Evolutionary conservation across 2,888 invertebrate genomes (phyloP).

Genomic region (Drosophila anomelani): DNA sequence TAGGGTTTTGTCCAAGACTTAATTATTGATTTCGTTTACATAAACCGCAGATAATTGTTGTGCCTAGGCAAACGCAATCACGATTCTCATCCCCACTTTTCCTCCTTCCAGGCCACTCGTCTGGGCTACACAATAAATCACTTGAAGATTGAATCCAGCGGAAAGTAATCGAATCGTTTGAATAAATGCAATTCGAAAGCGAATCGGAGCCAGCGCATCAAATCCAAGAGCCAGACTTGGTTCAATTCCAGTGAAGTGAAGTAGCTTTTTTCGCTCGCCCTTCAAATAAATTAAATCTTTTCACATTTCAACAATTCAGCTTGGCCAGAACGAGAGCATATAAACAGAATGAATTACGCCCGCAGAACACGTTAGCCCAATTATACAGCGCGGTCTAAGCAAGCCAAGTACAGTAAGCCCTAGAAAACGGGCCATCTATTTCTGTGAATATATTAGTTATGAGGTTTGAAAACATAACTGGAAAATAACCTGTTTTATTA

Average conservation of each 20-base stretch:
- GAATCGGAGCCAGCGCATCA: constrained; percentile 61
- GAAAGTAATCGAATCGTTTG: constrained; percentile 71
- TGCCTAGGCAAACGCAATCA: constrained; percentile 52
- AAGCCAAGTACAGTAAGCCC: constrained; percentile 5
- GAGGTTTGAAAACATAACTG: too few species aligned
- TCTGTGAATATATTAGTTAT: background rate
- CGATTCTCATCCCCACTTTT: constrained; percentile 24
- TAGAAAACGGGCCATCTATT: background rate
- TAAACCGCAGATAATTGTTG: constrained; percentile 38
- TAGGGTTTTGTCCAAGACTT: constrained; percentile 25
- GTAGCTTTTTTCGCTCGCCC: constrained; percentile 45
- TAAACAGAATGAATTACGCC: constrained; percentile 58
- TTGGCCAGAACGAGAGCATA: constrained; percentile 23
- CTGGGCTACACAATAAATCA: constrained; percentile 64
- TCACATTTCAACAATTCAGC: constrained; percentile 60
- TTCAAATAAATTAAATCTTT: constrained; percentile 79
- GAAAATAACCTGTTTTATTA: too few species aligned
- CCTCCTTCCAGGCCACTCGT: constrained; percentile 8
- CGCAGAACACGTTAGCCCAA: constrained; percentile 63
- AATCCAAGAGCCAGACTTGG: constrained; percentile 21
- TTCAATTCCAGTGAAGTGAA: constrained; percentile 47
- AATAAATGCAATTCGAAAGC: constrained; percentile 66
- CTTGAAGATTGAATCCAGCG: constrained; percentile 65
- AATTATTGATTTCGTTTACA: constrained; percentile 43
- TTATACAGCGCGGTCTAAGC: constrained; percentile 42